Base-by-base conservation (phyloP, 64 coral and sea anemone species). In the Dendronephthya gigantea region DNA sequence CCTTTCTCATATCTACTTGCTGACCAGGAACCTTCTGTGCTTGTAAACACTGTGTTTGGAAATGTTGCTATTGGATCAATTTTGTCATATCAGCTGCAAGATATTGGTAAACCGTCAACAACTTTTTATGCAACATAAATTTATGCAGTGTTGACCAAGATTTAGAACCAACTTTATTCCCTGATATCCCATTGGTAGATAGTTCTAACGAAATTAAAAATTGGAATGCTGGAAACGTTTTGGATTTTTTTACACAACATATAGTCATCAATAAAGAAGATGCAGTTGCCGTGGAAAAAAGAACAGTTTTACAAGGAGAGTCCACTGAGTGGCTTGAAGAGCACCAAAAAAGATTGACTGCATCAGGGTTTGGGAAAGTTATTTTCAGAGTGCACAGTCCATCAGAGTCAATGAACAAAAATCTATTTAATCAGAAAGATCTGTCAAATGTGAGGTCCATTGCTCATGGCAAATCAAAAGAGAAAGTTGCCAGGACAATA, bases 381-480 rank as follows among this genome's bases (percentile, higher is more conserved):
- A 82, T 62, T 56, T 59, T 56, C 38, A 79, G 83, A 38, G 45
- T 45, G 29, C 39, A 83, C 6, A 83, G 5, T 23, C 33, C 39
- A 12, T 40, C 48, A 34, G 68, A 82, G 37, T 43, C 82, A 49
- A 92, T 88, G 91, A 17, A 88, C 14, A 92, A 85, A 48, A 85
- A 29, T 52, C 70, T 92, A 5, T 88, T 92, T 92, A 4, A 12
- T 8, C 14, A 49, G 0, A 82, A 89, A 49, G 83, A 92, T 85
- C 49, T 92, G 50, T 82, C 90, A 9, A 86, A 92, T 48, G 90
- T 88, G 7, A 49, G 35, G 83, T 22, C 83, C 27, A 88, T 92
- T 83, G 35, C 83, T 1, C 90, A 88, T 89, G 90, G 90, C 2
- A 92, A 88, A 82, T 38, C 1, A 41, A 92, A 92, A 68, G 83